Conservation (phyloP, 2,888 invertebrate genomes). For the Pemphredon lugubris region DNA sequence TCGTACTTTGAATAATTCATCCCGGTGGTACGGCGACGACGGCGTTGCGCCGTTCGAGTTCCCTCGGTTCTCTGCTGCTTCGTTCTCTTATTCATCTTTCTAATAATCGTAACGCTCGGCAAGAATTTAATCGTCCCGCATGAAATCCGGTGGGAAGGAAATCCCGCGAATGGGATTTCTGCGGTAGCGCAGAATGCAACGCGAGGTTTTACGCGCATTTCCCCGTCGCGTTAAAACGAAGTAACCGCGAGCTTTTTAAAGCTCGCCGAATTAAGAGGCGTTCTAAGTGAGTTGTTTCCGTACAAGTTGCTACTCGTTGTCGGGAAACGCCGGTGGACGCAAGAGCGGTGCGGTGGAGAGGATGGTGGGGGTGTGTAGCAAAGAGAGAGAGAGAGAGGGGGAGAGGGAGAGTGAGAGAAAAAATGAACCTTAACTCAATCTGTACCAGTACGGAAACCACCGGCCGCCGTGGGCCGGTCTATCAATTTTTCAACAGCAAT, state of each 20-base stretch:
- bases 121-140: not conserved
- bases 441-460: slow-evolving; percentile 51
- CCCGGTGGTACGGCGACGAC: too few relatives aligned
- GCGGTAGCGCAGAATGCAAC: not conserved
- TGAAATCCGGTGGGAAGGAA: not conserved
- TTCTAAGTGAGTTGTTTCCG: slow-evolving; percentile 67
- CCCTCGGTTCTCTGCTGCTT: too few relatives aligned
- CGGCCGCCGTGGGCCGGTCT: slow-evolving; percentile 52
- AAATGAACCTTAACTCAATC: slow-evolving; percentile 66
- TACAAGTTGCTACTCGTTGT: slow-evolving; percentile 57
- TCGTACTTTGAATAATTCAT: too few relatives aligned
- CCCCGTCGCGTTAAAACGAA: slow-evolving; percentile 46
- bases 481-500: slow-evolving; percentile 75
- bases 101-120: not conserved
- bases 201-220: slow-evolving; percentile 21
- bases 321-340: slow-evolving; percentile 52
- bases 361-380: too few relatives aligned
- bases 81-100: too few relatives aligned
- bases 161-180: slow-evolving; percentile 30
- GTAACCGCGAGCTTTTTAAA: slow-evolving; percentile 56
- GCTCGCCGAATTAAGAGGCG: slow-evolving; percentile 59
- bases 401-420: slow-evolving; percentile 4
- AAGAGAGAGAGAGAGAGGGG: too few relatives aligned
- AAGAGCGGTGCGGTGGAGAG: too few relatives aligned
- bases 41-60: too few relatives aligned